Base-by-base conservation (phyloP, 2,113 vertebrate genomes). In the Columba janthina region DNA sequence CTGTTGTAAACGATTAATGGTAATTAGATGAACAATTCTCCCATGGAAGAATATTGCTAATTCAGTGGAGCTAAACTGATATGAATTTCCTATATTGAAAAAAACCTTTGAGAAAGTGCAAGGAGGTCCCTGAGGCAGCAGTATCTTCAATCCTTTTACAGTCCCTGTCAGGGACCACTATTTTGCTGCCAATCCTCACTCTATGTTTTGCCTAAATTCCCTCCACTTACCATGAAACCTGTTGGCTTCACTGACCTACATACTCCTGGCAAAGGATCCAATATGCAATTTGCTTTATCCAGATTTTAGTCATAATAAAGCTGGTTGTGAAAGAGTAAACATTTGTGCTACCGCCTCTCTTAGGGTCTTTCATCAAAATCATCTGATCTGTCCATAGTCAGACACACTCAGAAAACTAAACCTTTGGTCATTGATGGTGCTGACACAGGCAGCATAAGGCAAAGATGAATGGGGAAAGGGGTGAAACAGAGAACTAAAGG, bases 381-480 rank as follows among this genome's bases (percentile, higher is more conserved):
- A 2, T 31, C 10, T 73, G 50, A 26, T 58, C 12, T 7, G 31
- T 60, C 57, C 3, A 0, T 42, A 40, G 7, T 5, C 11, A 4
- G 40, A 18, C 15, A 54, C 6, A 2, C 0, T 2, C n/a, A 78
- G 42, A 58, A 71, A 12, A 29, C 36, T 77, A 18, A 77, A 40
- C 29, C 6, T 56, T 28, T 18, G 36, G 22, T 66, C 26, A 56
- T 38, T 0, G 0, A 3, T 77, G n/a, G 42, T 25, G 19, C 61
- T 91, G 74, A 64, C 53, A 57, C 7, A 56, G 70, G 12, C 20
- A 72, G 32, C 6, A 4, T 40, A 51, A 78, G 4, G 42, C 69
- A 87, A 62, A 84, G 19, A 46, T 36, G 11, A 56, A n/a, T n/a
- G 38, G 12, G 46, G 24, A 77, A 81, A 74, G 29, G n/a, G 20